A percentile compares a stretch with the other conserved stretches of the same genome.
Conservation (phyloP, 2,113 vertebrate genomes). For the Protomyctophum bolini region DNA sequence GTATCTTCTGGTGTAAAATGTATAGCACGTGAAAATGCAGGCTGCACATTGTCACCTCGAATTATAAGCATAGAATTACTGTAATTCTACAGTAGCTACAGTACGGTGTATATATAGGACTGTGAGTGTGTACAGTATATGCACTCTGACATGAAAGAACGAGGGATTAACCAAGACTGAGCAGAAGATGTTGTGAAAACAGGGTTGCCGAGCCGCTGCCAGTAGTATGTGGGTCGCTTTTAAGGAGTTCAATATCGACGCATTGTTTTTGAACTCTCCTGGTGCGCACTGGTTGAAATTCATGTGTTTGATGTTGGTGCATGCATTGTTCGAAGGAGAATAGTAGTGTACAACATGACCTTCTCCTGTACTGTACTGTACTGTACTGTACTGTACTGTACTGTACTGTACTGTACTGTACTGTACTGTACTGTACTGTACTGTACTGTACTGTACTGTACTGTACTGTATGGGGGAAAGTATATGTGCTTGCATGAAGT, state of each 20-base stretch:
- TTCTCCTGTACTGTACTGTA: constrained; percentile 12
- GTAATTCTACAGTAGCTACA: no score
- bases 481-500: not conserved
- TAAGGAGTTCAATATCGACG: constrained; percentile 23
- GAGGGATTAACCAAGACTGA: constrained; percentile 26
- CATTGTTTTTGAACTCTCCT: constrained; percentile 38
- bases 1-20: not conserved
- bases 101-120: not conserved
- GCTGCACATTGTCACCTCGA: not conserved
- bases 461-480: not conserved
- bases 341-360: constrained; percentile 19
- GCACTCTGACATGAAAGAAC: constrained; percentile 26
- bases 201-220: constrained; percentile 31
- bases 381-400: not conserved
- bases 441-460: not conserved
- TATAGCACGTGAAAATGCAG: not conserved
- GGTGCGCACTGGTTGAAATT: constrained; percentile 30
- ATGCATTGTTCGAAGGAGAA: constrained; percentile 55
- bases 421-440: constrained; percentile 2
- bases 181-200: constrained; percentile 42
- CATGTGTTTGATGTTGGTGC: constrained; percentile 50
- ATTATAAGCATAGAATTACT: no score
- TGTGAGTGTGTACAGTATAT: constrained; percentile 25
- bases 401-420: not conserved
- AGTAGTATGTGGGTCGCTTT: constrained; percentile 35